Percentiles rank a stretch among this genome's conserved stretches.
Evolutionary conservation across 2,888 invertebrate species (phyloP).

Genomic region (Xiphydria camelus): DNA sequence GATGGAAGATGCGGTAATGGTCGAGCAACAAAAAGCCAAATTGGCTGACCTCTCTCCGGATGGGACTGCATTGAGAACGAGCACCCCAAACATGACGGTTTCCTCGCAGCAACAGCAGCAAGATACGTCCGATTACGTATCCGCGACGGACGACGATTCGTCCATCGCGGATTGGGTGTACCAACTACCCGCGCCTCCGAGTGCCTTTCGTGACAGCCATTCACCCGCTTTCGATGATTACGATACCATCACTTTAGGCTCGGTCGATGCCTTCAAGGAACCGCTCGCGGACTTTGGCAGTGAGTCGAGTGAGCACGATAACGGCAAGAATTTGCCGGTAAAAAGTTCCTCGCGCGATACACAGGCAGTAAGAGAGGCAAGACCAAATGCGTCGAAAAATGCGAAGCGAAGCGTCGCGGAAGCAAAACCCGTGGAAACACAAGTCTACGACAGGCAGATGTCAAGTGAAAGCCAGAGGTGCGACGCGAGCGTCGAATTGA

Average conservation of each 20-base stretch:
- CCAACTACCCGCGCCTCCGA: constrained; percentile 65
- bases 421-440: neutral
- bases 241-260: constrained; percentile 30
- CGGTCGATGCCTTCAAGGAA: constrained; percentile 30
- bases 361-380: neutral
- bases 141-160: constrained; percentile 40
- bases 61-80: constrained; percentile 4
- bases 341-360: neutral
- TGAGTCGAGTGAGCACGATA: neutral
- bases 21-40: neutral
- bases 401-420: constrained; percentile 10
- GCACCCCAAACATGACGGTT: constrained; percentile 29
- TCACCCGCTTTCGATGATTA: constrained; percentile 33
- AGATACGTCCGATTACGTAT: constrained; percentile 52
- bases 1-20: neutral
- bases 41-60: neutral
- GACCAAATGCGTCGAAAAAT: too few relatives aligned
- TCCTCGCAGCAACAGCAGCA: constrained; percentile 39
- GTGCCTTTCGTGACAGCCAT: constrained; percentile 60
- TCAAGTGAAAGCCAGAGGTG: neutral
- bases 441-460: neutral
- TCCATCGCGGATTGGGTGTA: constrained; percentile 60
- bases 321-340: neutral
- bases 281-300: constrained; percentile 5
- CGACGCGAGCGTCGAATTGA: constrained; percentile 24